phyloP scores from a whole-genome alignment of 2,888 invertebrate species.

The Rhogogaster chlorosoma region DNA sequence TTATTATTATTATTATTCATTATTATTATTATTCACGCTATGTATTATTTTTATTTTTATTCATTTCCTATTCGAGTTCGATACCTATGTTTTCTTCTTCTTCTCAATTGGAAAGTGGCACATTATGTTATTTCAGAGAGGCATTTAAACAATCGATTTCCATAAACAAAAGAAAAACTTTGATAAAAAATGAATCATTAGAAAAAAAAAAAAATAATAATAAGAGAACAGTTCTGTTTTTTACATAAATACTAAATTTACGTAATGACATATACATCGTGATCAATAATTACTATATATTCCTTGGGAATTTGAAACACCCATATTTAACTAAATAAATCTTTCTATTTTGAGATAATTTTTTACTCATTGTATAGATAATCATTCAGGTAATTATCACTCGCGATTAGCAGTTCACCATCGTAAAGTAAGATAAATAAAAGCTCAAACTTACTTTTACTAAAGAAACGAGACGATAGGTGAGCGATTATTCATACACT shows the following conservation, averaged over 20 bases:
- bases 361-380: neutral
- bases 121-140: neutral
- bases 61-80: neutral
- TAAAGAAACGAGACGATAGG: neutral
- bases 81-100: neutral
- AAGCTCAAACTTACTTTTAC: neutral
- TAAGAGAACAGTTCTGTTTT: neutral
- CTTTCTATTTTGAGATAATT: neutral
- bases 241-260: constrained; percentile 1
- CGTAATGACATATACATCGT: neutral
- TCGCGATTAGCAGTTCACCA: neutral
- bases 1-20: neutral
- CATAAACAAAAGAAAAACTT: neutral
- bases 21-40: neutral
- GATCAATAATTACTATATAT: neutral
- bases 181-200: neutral
- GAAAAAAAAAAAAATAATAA: neutral
- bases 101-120: constrained; percentile 18
- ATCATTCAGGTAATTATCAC: neutral
- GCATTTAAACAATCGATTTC: neutral
- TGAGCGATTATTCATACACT: neutral
- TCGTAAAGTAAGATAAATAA: neutral
- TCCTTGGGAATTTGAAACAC: neutral
- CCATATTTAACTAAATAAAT: constrained; percentile 1
- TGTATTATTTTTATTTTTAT: neutral